Base-by-base conservation (phyloP, 2,797 vertebrate genomes). In the Coregonus ussuriensis region DNA sequence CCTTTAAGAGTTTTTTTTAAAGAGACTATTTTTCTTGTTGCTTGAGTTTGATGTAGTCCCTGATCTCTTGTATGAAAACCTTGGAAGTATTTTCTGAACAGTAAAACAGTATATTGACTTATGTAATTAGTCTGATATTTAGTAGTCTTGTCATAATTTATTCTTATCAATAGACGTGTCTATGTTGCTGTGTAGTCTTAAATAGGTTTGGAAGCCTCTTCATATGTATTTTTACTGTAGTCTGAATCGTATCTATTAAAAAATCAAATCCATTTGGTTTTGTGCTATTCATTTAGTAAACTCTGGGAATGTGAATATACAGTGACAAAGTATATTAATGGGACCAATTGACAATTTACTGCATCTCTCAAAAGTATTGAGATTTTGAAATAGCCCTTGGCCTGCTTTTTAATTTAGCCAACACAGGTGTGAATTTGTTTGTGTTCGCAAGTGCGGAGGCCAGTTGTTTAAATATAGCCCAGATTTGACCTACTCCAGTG, bases 51-150 rank as follows among this genome's bases (percentile, higher is more conserved):
- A 71, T 53, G 11, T 29, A 11, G 16, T 51, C 15, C 21, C 41
- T 9, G 77, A 31, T 47, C 47, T 59, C 0, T 53, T 53, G 21
- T 70, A 41, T 80, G 53, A 79, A 74, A 82, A 83, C 6, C 56
- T 72, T 33, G 25, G 25, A 41, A 77, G 78, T 88, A 80, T 84
- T 88, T 83, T 77, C 74, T 54, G 74, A 74, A 72, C 52, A 33
- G 6, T 71, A 25, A 71, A 7, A 72, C 68, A 83, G 72, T 83
- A 41, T 86, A 53, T 53, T 13, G 77, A 33, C 66, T 35, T 79
- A 18, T 84, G 31, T 73, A 21, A 74, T 3, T 83, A 63, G 75
- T 69, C 16, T 51, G 21, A 21, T 51, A 6, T 41, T 37, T 59
- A 76, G 14, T 82, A 52, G 72, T 65, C 29, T 81, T 69, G n/a